Base-by-base conservation (phyloP, 2,113 vertebrate species). In the Halichoeres trimaculatus region DNA sequence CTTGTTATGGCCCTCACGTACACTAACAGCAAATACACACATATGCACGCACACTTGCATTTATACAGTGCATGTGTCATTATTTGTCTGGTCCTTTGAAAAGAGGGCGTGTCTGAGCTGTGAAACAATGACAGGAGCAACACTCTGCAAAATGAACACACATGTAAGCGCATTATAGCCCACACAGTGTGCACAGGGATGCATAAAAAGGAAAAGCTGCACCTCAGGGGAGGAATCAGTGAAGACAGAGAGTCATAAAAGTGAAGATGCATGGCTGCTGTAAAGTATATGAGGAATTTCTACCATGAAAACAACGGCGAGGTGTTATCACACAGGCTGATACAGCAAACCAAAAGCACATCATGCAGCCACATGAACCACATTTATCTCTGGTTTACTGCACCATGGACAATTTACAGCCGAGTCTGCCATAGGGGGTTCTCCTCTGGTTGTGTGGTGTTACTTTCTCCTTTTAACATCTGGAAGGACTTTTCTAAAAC, bases 191-290 rank as follows among this genome's bases (percentile, higher is more conserved):
- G 72, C 48, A 58, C 35, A 48, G 43, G 36, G 59, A 78, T 52
- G 50, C 51, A 54, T 71, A n/a, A 69, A 83, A 76, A 58, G 19
- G n/a, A 61, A n/a, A 56, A 22, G 19, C 52, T 22, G 61, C 54
- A 58, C 54, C 87, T 73, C 68, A 3, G 19, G 74, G 74, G 75
- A 88, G 40, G 56, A 78, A 82, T 87, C 54, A 51, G 11, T 14
- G 59, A 75, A 70, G 80, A 70, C 61, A 64, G 70, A 22, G 19
- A 52, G 59, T 57, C 59, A 79, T 86, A 87, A 83, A 87, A 77
- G 48, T 34, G 70, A 81, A 81, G 70, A 88, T 73, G 34, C 52
- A 89, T 74, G 67, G 61, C 66, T 59, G 40, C 35, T 78, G 57
- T 74, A 58, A 72, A 69, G 34, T 35, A 48, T 60, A 72, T 48